phyloP scores from a whole-genome alignment of 2,888 invertebrate genomes.

The Protonemura montana region DNA sequence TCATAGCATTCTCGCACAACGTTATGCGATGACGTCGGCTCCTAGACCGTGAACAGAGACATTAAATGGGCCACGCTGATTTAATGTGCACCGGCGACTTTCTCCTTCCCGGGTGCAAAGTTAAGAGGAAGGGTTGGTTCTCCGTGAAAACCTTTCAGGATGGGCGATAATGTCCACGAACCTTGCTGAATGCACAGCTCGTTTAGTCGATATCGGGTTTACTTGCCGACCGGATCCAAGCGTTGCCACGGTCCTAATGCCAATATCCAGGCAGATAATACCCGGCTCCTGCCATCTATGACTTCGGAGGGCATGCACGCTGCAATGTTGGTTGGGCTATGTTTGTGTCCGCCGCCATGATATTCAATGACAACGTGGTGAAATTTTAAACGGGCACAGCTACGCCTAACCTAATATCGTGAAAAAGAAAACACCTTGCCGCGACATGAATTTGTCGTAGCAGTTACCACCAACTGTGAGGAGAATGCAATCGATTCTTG shows the following conservation, averaged over 20 bases:
- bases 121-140: not conserved
- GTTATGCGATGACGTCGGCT: not conserved
- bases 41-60: not conserved
- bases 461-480: not conserved
- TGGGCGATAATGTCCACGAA: not conserved
- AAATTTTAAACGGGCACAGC: not conserved
- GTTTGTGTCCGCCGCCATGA: not conserved
- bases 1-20: no score
- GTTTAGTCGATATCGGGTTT: slow-evolving; percentile 7
- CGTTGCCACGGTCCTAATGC: not conserved
- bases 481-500: not conserved
- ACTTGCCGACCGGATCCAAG: not conserved
- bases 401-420: not conserved
- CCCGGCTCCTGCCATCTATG: not conserved
- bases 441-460: not conserved
- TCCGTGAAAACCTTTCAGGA: not conserved
- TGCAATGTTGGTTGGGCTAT: not conserved
- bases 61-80: not conserved
- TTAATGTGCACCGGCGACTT: not conserved
- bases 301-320: not conserved
- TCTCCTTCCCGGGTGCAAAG: not conserved
- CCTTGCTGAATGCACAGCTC: not conserved
- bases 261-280: not conserved
- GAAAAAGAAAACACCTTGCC: not conserved
- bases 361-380: not conserved